phyloP scores from a whole-genome alignment of 1,140 invertebrate genomes.

The Leguminivora glycinivorella region DNA sequence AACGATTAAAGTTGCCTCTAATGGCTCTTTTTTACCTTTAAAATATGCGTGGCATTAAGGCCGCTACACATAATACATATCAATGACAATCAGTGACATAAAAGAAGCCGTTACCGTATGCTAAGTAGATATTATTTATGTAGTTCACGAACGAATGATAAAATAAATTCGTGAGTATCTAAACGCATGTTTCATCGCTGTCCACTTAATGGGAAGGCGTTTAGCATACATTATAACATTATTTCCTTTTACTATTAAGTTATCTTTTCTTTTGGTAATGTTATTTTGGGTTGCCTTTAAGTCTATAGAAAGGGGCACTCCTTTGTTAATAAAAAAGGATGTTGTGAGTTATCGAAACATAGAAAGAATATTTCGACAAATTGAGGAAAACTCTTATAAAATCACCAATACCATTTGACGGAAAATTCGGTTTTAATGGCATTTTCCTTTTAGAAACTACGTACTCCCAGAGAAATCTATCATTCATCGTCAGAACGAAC shows the following conservation, averaged over 20 bases:
- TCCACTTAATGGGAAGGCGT: background rate
- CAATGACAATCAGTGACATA: slow-evolving; percentile 33
- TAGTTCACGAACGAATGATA: slow-evolving; percentile 18
- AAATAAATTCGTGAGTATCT: slow-evolving; percentile 5
- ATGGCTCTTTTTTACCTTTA: slow-evolving; percentile 46
- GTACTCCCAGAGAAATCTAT: background rate
- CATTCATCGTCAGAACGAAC: slow-evolving; percentile 6
- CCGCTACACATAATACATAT: slow-evolving; percentile 29
- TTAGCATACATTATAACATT: background rate
- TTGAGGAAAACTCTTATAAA: background rate
- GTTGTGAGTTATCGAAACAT: background rate
- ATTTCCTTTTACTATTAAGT: background rate
- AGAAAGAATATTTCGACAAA: background rate
- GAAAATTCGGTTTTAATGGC: background rate
- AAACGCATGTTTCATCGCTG: background rate
- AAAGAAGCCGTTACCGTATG: slow-evolving; percentile 34
- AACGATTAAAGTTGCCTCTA: slow-evolving; percentile 40
- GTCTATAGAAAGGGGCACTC: no score
- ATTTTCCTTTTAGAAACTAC: background rate
- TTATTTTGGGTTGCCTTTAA: no score
- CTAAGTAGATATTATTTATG: slow-evolving; percentile 24
- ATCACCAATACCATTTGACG: background rate
- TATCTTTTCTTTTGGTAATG: background rate
- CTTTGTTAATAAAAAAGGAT: no score
- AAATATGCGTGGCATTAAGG: slow-evolving; percentile 48